Evolutionary conservation across 1,140 invertebrate species (phyloP).

Genomic region (Chelonus insularis): DNA sequence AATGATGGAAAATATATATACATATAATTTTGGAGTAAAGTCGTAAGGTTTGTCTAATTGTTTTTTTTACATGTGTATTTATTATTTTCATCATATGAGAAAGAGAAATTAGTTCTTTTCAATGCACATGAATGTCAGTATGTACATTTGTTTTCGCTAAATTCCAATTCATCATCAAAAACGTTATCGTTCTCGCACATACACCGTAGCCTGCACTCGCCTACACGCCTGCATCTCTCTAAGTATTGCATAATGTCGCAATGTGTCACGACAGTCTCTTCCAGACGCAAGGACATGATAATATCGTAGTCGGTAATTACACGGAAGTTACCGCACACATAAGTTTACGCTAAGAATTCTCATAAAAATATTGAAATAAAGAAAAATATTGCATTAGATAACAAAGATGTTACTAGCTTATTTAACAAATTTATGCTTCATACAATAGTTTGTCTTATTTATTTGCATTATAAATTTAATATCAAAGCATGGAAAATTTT

Average conservation of each 20-base stretch:
- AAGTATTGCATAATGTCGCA: conserved; percentile 22
- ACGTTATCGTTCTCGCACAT: conserved; percentile 17
- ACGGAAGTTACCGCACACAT: background rate
- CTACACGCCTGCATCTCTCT: conserved; percentile 6
- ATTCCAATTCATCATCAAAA: conserved; percentile 3
- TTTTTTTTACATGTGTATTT: too few species aligned
- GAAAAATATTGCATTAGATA: too few species aligned
- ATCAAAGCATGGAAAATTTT: too few species aligned
- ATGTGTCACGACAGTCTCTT: conserved; percentile 13
- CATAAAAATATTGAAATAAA: too few species aligned
- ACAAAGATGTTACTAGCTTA: too few species aligned
- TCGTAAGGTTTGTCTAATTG: too few species aligned
- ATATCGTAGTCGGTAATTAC: conserved; percentile 6
- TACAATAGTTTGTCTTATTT: too few species aligned
- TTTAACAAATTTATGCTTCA: too few species aligned
- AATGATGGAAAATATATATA: too few species aligned
- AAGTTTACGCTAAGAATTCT: background rate
- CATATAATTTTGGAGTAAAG: too few species aligned
- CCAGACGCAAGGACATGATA: conserved; percentile 10
- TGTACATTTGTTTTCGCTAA: background rate
- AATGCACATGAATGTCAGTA: background rate
- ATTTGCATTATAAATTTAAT: too few species aligned
- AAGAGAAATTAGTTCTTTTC: background rate
- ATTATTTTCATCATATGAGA: too few species aligned
- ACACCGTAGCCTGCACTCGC: conserved; percentile 1